These are phyloP conservation scores for Notodonta ziczac DNA, from an alignment of 2,888 invertebrate genomes.

Conservation along the genomic window DNA sequence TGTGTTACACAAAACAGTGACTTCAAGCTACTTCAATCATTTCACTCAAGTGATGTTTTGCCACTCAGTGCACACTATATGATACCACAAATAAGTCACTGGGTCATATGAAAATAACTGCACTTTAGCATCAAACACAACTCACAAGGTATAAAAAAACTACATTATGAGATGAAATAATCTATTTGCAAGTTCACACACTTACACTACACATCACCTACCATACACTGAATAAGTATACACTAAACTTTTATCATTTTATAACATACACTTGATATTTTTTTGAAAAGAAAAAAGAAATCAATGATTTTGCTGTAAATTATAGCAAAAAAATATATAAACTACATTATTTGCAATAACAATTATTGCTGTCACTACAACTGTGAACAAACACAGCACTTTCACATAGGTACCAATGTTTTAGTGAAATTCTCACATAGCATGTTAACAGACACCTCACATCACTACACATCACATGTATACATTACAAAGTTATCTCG, in stretches of 20 bases:
- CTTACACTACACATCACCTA: slow-evolving; percentile 82
- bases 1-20: slow-evolving; percentile 32
- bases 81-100: slow-evolving; percentile 43
- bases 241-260: slow-evolving; percentile 65
- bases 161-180: slow-evolving; percentile 74
- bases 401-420: slow-evolving; percentile 52
- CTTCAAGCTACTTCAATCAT: slow-evolving; percentile 15
- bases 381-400: slow-evolving; percentile 72
- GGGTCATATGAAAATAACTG: slow-evolving; percentile 34
- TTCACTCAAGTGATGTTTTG: slow-evolving; percentile 34
- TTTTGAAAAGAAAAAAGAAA: slow-evolving; percentile 31
- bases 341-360: slow-evolving; percentile 55
- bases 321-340: slow-evolving; percentile 62
- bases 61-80: slow-evolving; percentile 29
- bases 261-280: slow-evolving; percentile 61
- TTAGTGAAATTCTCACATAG: slow-evolving; percentile 60
- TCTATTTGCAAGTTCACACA: slow-evolving; percentile 80
- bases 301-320: slow-evolving; percentile 25
- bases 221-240: slow-evolving; percentile 71
- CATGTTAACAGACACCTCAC: slow-evolving; percentile 70
- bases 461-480: slow-evolving; percentile 78
- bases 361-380: slow-evolving; percentile 69
- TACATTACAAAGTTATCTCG: slow-evolving; percentile 53
- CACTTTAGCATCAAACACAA: slow-evolving; percentile 61
- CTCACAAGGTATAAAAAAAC: slow-evolving; percentile 81